Base-by-base conservation (phyloP, 2,888 invertebrate species). In the Sipunculus nudus region DNA sequence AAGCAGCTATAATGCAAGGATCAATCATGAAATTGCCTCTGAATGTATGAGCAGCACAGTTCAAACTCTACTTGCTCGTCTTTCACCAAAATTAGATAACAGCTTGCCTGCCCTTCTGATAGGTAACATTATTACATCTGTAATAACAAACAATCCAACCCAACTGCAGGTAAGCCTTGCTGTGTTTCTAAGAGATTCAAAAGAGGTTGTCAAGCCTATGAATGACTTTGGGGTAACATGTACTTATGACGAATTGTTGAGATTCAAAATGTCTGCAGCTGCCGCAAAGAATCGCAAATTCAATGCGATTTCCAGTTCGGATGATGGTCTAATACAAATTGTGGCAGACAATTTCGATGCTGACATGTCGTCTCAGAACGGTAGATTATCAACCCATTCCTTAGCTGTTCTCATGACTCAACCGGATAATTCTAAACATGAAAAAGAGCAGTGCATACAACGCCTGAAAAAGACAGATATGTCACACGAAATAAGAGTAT, bases 201-300 rank as follows among this genome's bases (percentile, higher is more conserved):
- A 47, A 35, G 25, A 32, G 19, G 21, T 60, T 49, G 39, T 59
- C 28, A 29, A 60, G 32, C 35, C 32, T 21, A 21, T 59, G 25
- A 31, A 48, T 35, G n/a, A 23, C 13, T 60, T 48, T 59, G 54
- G 65, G 21, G 56, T 70, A 2, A 63, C 70, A 3, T 68, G 59
- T 38, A 48, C 54, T 1, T 67, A 69, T 62, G 62, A 67, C 56
- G 70, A 71, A 58, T 41, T 69, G 19, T 26, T 57, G n/a, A 28
- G 66, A 5, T 71, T 71, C 47, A 71, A 69, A 47, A 35, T 35
- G 23, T 72, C 70, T 3, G 63, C 67, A 19, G 70, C 69, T 32
- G 55, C 59, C 6, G 53, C 53, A 19, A 19, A 3, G 29, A 19
- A 55, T 21, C 29, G 29, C 6, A 2, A 16, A 23, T 5, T 31